Conservation (phyloP, 2,797 vertebrate species). For the Pantherophis vulpinus region DNA sequence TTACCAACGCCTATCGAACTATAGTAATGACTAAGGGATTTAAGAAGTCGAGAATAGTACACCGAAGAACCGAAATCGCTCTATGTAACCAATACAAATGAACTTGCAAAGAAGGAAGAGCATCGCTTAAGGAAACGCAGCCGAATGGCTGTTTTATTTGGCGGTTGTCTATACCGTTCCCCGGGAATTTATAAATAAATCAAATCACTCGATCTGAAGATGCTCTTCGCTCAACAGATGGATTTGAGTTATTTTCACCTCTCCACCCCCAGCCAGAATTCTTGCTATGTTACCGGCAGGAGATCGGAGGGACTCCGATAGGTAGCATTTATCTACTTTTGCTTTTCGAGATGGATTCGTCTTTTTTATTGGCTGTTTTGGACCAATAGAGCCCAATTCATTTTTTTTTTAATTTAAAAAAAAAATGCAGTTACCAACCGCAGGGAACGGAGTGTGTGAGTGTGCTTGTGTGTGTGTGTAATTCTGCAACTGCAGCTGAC, state of each 20-base stretch:
- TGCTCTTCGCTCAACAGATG: not conserved
- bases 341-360: not conserved
- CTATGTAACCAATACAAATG: not conserved
- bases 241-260: no score
- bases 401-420: not conserved
- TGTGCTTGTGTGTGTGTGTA: not conserved
- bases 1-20: not conserved
- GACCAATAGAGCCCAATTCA: not conserved
- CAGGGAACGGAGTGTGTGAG: not conserved
- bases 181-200: not conserved
- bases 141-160: not conserved
- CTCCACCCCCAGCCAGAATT: not conserved
- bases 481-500: not conserved
- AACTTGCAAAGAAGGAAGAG: not conserved
- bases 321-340: not conserved
- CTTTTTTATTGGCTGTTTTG: not conserved
- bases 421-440: not conserved
- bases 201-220: not conserved
- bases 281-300: no score
- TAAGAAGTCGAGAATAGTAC: not conserved
- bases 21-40: not conserved
- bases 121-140: not conserved
- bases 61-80: not conserved
- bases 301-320: no score
- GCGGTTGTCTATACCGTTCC: slow-evolving; percentile 39